Conservation (phyloP, 2,888 invertebrate genomes). For the Odontomyia ornata region DNA sequence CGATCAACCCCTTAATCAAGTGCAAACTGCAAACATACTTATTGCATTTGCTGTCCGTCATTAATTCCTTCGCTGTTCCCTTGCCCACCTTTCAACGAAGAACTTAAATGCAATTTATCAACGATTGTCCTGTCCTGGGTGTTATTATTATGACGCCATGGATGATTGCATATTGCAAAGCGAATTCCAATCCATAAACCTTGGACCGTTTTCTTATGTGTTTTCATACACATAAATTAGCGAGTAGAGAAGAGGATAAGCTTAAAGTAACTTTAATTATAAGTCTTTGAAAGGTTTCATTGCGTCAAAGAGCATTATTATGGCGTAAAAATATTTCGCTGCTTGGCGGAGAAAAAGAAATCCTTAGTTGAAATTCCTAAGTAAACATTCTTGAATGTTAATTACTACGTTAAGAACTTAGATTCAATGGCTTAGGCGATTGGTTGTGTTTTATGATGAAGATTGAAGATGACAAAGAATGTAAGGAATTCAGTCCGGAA, state of each 20-base stretch:
- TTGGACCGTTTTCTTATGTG: not conserved
- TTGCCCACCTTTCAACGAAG: not conserved
- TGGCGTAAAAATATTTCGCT: not conserved
- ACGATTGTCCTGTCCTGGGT: not conserved
- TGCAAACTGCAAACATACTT: too few relatives aligned
- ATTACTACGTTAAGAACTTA: not conserved
- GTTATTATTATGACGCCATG: conserved; percentile 37
- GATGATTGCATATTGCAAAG: conserved; percentile 12
- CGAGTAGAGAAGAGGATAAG: not conserved
- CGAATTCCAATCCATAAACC: conserved; percentile 18
- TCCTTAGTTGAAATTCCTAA: not conserved
- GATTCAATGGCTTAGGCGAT: too few relatives aligned
- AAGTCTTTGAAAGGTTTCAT: not conserved
- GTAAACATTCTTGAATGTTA: not conserved
- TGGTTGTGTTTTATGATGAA: too few relatives aligned
- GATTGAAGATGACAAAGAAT: too few relatives aligned
- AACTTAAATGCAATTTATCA: conserved; percentile 15
- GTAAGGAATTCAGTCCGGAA: too few relatives aligned
- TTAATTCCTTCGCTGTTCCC: too few relatives aligned
- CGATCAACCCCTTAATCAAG: too few relatives aligned
- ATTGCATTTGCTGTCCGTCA: too few relatives aligned
- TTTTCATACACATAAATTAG: not conserved
- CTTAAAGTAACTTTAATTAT: not conserved
- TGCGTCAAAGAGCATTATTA: not conserved
- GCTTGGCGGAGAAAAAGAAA: not conserved